Base-by-base conservation (phyloP, 2,888 invertebrate species). In the Sinhomidia bicolor region DNA sequence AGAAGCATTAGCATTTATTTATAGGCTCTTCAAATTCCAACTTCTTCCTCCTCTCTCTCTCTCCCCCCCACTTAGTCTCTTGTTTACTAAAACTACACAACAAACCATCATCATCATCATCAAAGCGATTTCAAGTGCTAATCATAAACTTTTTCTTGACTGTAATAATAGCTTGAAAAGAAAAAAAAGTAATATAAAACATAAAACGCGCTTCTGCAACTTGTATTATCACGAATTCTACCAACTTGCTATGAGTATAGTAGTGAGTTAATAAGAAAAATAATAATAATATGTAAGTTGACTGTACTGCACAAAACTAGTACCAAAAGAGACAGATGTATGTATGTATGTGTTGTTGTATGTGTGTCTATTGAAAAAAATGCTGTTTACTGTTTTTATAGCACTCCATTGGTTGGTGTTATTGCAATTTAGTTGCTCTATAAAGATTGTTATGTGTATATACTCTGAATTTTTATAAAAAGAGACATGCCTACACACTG, bases 121-220 rank as follows among this genome's bases (percentile, higher is more conserved):
- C 36, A 47, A n/a, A 84, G 10, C 7, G 26, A 41, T 76, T 76
- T 60, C 76, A 60, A 84, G 84, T 62, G 84, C 83, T 85, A 78
- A 85, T 85, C 85, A 79, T 85, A 85, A 79, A 85, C 65, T 44
- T 85, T 76, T 85, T 85, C 78, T 85, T 85, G 85, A 65, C 78
- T 62, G 85, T 79, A 79, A 79, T 85, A 85, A 36, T 79, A 54
- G 79, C 79, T 51, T 68, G 54, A 74, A n/a, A 57, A 36, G 29
- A 68, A 36, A 74, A n/a, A 57, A 36, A 20, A 68, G 23, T 54
- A 23, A 17, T 36, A 44, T 71, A 76, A 51, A 44, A 44, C 60
- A 44, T 71, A 76, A 51, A 44, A 44, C 60, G 12, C 74, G 44
- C 12, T 12, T 41, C 7, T 44, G 47, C 44, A 32, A n/a, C n/a